A percentile compares a stretch with the other conserved stretches of the same genome.
Evolutionary conservation across 2,113 vertebrate species (phyloP).

Genomic region (Desmodus rotundus): DNA sequence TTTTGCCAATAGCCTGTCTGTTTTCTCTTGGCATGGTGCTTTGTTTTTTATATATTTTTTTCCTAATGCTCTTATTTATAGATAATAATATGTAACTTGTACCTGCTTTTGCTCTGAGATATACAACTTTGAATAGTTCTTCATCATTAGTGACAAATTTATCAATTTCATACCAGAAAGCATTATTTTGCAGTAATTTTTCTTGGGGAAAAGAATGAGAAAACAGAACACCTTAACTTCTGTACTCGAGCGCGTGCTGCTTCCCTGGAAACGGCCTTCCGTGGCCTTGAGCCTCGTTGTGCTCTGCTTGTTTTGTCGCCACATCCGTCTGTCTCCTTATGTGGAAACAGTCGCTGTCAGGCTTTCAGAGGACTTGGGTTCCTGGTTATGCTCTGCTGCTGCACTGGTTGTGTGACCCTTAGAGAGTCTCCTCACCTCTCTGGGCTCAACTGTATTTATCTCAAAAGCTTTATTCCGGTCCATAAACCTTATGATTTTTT

Average conservation of each 20-base stretch:
- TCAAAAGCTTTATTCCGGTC: background rate
- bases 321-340: background rate
- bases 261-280: background rate
- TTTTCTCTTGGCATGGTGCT: background rate
- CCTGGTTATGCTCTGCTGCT: background rate
- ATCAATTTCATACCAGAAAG: background rate
- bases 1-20: background rate
- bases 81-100: background rate
- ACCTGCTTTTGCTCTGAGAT: background rate
- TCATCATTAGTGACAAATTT: background rate
- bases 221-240: background rate
- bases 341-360: background rate
- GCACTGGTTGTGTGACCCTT: background rate
- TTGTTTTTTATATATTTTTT: background rate
- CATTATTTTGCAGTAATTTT: background rate
- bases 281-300: background rate
- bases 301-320: background rate
- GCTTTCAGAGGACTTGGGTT: background rate
- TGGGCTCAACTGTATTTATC: background rate
- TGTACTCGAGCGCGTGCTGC: fast-evolving
- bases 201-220: background rate
- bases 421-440: background rate
- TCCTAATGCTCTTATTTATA: background rate
- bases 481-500: background rate
- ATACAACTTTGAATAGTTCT: background rate